Conservation (phyloP, 1,140 invertebrate genomes). For the Achroia grisella region DNA sequence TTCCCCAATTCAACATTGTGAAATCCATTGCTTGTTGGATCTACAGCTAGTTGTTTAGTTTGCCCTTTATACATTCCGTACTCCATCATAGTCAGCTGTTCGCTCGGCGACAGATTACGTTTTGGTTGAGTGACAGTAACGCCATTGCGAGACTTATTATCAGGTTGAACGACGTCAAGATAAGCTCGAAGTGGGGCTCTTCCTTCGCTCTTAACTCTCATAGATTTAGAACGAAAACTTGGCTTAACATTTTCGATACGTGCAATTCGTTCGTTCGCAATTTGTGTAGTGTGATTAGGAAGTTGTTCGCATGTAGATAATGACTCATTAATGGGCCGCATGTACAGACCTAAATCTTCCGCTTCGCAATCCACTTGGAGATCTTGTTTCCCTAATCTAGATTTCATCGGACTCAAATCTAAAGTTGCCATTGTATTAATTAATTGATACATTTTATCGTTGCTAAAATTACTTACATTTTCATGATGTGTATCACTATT, state of each 20-base stretch:
- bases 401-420: slow-evolving; percentile 56
- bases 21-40: slow-evolving; percentile 41
- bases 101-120: slow-evolving; percentile 68
- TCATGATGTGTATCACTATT: slow-evolving; percentile 30
- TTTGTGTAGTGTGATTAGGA: slow-evolving; percentile 55
- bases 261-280: slow-evolving; percentile 51
- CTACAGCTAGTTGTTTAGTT: slow-evolving; percentile 29
- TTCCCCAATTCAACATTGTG: slow-evolving; percentile 41
- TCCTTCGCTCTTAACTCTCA: slow-evolving; percentile 69
- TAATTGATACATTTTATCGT: slow-evolving; percentile 60
- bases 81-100: slow-evolving; percentile 67
- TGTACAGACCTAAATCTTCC: slow-evolving; percentile 63
- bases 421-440: slow-evolving; percentile 69
- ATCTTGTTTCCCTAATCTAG: slow-evolving; percentile 43
- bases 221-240: slow-evolving; percentile 69
- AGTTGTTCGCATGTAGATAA: slow-evolving; percentile 60
- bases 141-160: slow-evolving; percentile 40
- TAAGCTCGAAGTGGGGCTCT: slow-evolving; percentile 55
- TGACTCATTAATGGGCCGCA: slow-evolving; percentile 57
- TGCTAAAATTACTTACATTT: slow-evolving; percentile 35
- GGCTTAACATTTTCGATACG: slow-evolving; percentile 50
- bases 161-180: slow-evolving; percentile 42
- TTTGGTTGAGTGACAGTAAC: slow-evolving; percentile 72
- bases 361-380: slow-evolving; percentile 47
- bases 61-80: slow-evolving; percentile 56